Percentiles rank a stretch among this genome's conserved stretches.
Conservation (phyloP, 2,888 invertebrate genomes). For the Watsonalla cultraria region DNA sequence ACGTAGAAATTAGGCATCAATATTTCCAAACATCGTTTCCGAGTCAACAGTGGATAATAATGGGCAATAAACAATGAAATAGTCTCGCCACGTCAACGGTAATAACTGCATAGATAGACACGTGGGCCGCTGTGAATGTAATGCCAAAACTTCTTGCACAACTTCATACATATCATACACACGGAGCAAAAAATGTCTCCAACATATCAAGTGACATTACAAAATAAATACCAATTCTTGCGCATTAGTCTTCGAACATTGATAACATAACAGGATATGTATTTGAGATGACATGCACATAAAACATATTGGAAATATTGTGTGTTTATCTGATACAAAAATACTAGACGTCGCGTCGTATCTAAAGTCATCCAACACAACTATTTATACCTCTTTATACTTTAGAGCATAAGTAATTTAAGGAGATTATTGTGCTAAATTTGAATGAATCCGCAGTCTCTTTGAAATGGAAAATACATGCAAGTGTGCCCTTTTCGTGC, state of each 20-base stretch:
- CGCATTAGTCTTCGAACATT: conserved; percentile 1
- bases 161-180: conserved; percentile 15
- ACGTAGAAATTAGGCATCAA: conserved; percentile 11
- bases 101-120: conserved; percentile 26
- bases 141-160: conserved; percentile 36
- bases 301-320: background rate
- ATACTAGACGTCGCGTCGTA: background rate
- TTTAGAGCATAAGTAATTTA: no score
- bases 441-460: no score
- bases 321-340: background rate
- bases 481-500: no score
- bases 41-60: conserved; percentile 27
- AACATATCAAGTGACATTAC: conserved; percentile 1
- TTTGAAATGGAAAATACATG: no score
- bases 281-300: background rate
- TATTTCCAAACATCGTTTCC: conserved; percentile 31
- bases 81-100: conserved; percentile 34
- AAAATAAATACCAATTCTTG: background rate
- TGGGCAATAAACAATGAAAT: conserved; percentile 44
- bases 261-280: background rate
- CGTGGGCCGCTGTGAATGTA: conserved; percentile 37
- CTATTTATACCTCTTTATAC: no score
- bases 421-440: no score
- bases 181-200: conserved; percentile 3
- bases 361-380: no score